Base-by-base conservation (phyloP, 2,797 vertebrate genomes). In the Myiotriccus ornatus region DNA sequence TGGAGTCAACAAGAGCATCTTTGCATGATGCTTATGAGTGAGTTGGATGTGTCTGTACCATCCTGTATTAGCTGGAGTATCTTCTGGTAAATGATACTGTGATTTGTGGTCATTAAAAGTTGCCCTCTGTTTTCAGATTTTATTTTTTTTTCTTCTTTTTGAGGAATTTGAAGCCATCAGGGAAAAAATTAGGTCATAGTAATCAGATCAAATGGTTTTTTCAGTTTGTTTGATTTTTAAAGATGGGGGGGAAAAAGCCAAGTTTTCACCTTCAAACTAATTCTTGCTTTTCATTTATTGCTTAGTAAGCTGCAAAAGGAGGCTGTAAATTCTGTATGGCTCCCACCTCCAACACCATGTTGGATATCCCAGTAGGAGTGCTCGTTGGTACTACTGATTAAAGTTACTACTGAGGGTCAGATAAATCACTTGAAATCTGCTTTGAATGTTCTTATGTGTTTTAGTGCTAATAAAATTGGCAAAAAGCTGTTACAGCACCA, bases 171-270 rank as follows among this genome's bases (percentile, higher is more conserved):
- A 90, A 67, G 23, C 20, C 6, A 1, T 80, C 15, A n/a, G 43
- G 49, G 47, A 27, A 80, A 34, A 59, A 63, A 14, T 46, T 59
- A 34, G 18, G 15, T 79, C 5, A 2, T 6, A 30, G 30, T 53
- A 76, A 90, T 53, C 30, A 28, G 7, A 67, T 25, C 6, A 2
- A 49, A 0, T 21, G 80, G 59, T 71, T 62, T 71, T 62, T 71
- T 16, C 7, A 27, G 47, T 65, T 81, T 30, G 18, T 59, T 80
- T 77, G 20, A 37, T 73, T 74, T 88, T 52, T 2, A 10, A 8
- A 7, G 7, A 7, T 8, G 9, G 49, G 14, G 14, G 6, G 5
- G 0, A 7, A 32, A 64, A 21, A 9, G 28, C 37, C 17, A 19
- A 17, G 6, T 91, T 84, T 93, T 85, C 17, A 25, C 17, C 41